Evolutionary conservation across 2,888 invertebrate species (phyloP).

Genomic region (Acronicta aceris): DNA sequence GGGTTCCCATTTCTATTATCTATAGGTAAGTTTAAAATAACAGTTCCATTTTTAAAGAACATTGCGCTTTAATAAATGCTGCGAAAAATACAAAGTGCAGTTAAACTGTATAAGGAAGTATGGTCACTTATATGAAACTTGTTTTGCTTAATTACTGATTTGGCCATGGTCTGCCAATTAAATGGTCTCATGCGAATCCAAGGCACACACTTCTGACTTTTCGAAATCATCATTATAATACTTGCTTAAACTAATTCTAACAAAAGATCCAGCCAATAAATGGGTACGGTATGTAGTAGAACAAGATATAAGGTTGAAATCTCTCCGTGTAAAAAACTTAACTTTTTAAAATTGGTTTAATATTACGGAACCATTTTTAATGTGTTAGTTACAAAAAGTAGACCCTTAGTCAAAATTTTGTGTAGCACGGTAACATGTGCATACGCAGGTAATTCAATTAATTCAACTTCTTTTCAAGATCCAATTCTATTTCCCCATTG

Average conservation of each 20-base stretch:
- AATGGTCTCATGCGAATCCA: no score
- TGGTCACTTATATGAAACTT: background rate
- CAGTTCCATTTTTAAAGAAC: constrained; percentile 1
- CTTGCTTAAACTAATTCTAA: no score
- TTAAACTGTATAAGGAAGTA: constrained; percentile 14
- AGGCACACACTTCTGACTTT: no score
- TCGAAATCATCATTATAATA: no score
- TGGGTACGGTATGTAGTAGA: no score
- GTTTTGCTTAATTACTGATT: background rate
- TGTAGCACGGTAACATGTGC: constrained; percentile 4
- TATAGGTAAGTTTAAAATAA: constrained; percentile 7
- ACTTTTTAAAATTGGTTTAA: background rate
- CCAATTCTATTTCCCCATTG: constrained; percentile 3
- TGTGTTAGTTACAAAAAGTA: background rate
- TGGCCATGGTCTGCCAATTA: background rate
- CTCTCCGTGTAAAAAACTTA: no score
- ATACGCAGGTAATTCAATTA: constrained; percentile 33
- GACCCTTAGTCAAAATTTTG: background rate
- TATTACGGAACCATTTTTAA: background rate
- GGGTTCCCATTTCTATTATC: constrained; percentile 8
- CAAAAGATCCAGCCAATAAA: no score
- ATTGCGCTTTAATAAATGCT: constrained; percentile 5
- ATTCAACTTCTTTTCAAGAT: constrained; percentile 1
- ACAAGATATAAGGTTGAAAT: no score
- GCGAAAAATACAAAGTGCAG: constrained; percentile 10